Base-by-base conservation (phyloP, 2,113 vertebrate genomes). In the Apteryx owenii region DNA sequence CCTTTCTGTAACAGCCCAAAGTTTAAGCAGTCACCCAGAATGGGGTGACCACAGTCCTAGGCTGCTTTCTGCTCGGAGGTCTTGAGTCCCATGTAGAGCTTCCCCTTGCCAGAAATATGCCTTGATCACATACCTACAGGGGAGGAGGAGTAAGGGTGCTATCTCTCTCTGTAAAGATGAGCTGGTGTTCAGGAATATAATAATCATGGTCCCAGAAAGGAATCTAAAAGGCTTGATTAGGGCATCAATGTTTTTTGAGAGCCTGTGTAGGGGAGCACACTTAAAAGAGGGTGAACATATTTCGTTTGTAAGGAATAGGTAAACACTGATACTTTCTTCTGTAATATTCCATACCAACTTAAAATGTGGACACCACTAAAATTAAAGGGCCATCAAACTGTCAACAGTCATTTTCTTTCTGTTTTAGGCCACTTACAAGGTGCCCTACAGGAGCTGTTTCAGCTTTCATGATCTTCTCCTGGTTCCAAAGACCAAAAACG, bases 11-110 rank as follows among this genome's bases (percentile, higher is more conserved):
- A 66, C 19, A 89, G n/a, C 7, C 14, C 26, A 16, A 58, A 64
- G 7, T 73, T 8, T 84, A 80, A 94, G 17, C 46, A 68, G 33
- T 20, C 17, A 26, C 6, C 2, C 21, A 31, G 56, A 71, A 54
- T 5, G 4, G 4, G 8, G 58, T 38, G 25, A 62, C 9, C 0
- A 0, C 60, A 69, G 20, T 77, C 36, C 23, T n/a, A 46, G 14
- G 33, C 33, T 33, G 14, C 13, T 8, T 83, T 31, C 48, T 65
- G 1, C 38, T 95, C 86, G 73, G 69, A 48, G 8, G 7, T 12
- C 54, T 93, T 85, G 44, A 60, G n/a, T 22, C 12, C 1, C 15
- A 20, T 20, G 42, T 56, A 61, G 42, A 58, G 23, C 14, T 66
- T 66, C 5, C 4, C 26, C 6, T 84, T 84, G 18, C 14, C 46